These are phyloP conservation scores for Smutsia temminckii DNA, from an alignment of 2,797 vertebrate genomes.

Conservation along the genomic window DNA sequence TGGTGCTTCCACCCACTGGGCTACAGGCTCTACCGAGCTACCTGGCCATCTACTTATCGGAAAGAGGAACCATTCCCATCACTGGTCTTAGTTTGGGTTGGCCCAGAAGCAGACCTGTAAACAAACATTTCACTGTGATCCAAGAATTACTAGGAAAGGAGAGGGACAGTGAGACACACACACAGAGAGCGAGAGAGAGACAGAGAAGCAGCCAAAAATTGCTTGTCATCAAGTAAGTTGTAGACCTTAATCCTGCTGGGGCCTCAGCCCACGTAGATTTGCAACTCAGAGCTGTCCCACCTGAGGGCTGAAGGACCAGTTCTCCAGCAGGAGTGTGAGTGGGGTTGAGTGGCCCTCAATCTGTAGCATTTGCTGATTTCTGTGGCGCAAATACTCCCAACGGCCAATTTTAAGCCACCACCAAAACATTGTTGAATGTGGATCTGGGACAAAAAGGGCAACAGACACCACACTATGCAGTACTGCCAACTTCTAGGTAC, in stretches of 20 bases:
- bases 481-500: background rate
- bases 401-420: background rate
- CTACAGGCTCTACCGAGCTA: background rate
- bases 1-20: background rate
- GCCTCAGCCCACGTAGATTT: background rate
- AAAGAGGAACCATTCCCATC: accelerated
- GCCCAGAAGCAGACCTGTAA: background rate
- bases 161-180: background rate
- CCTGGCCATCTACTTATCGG: background rate
- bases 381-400: background rate
- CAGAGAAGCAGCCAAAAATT: background rate
- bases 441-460: background rate
- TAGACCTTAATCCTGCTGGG: no score
- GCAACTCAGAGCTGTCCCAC: background rate
- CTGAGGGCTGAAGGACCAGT: background rate
- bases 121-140: background rate
- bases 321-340: background rate
- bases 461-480: background rate
- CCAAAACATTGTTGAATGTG: accelerated
- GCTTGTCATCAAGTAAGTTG: background rate
- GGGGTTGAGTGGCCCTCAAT: background rate
- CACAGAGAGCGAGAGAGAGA: no score
- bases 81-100: background rate
- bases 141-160: background rate
- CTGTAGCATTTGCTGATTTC: background rate